Evolutionary conservation across 2,888 invertebrate genomes (phyloP), one percentile per base, ranked within the genome.

Genomic region (Parnassius glacialis): DNA sequence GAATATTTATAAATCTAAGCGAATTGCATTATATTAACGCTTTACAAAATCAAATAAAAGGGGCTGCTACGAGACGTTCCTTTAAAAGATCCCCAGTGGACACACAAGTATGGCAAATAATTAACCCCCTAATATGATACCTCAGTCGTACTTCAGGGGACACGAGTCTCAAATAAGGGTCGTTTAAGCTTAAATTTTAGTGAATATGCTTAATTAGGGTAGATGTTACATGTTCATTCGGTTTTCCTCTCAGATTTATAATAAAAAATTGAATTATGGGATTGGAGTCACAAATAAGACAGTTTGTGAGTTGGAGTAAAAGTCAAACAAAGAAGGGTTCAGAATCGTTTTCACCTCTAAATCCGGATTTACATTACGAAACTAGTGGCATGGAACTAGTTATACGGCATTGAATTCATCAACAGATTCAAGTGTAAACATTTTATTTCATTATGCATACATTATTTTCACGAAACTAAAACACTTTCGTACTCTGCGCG

Each of bases 101-200:
- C 74, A 74, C 66, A 78, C 80, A 79, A 81, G 80, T 79, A 80
- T 80, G 79, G 74, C 71, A 73, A 75, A 75, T 85, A 84, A 86
- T 85, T 85, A 84, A 78, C 58, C 74, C 69, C 73, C 75, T 80
- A 79, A 83, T 79, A 78, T 81, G 76, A 79, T 79, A 77, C 79
- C 76, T 78, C 67, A 62, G 64, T 58, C 64, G 59, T 71, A 70
- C 74, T 74, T 62, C 70, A 71, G 75, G 78, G 80, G 73, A 64
- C 64, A 56, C 63, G 51, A 51, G 20, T 43, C 13, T 34, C 47
- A 56, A 63, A 59, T 63, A 52, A 59, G 56, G 63, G 63, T 63
- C 54, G 52, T 47, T 61, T 57, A 43, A 34, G 42, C 45, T 52
- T 48, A 52, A 41, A 52, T 47, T 52, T 52, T 42, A 45, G 45